phyloP scores from a whole-genome alignment of 2,888 invertebrate species.

The Drosophila putrida region DNA sequence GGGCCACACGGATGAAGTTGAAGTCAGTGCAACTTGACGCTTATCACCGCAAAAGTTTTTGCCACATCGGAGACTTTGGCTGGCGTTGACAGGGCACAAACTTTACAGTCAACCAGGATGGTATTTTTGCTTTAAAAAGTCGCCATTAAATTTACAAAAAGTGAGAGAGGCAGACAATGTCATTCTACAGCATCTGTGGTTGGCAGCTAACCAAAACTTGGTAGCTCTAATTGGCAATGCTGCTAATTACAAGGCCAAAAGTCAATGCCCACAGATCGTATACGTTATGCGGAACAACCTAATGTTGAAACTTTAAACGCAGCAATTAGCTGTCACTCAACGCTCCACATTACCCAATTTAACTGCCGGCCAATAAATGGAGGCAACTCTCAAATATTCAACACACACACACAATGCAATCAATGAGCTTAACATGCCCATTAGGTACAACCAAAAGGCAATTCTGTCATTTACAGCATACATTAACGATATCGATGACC shows the following conservation, averaged over 20 bases:
- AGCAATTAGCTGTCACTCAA: conserved; percentile 63
- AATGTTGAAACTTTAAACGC: conserved; percentile 30
- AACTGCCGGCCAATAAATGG: conserved; percentile 23
- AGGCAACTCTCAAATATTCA: conserved; percentile 16
- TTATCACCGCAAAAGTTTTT: conserved; percentile 74
- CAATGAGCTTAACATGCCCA: conserved; percentile 12
- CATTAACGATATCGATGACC: conserved; percentile 29
- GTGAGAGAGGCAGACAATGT: conserved; percentile 11
- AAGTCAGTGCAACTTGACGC: conserved; percentile 58
- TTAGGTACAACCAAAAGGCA: conserved; percentile 33
- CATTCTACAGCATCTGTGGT: conserved; percentile 20
- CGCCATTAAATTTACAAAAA: conserved; percentile 42
- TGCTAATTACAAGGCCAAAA: conserved; percentile 49
- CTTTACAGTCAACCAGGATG: conserved; percentile 46
- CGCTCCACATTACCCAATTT: conserved; percentile 58
- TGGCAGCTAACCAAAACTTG: conserved; percentile 20
- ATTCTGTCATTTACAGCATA: conserved; percentile 28
- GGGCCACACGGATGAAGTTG: conserved; percentile 31
- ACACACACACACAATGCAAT: conserved; percentile 29
- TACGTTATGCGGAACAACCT: conserved; percentile 23
- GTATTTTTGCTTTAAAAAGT: conserved; percentile 36
- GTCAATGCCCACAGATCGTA: conserved; percentile 12
- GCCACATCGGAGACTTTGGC: conserved; percentile 63
- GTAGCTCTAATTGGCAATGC: conserved; percentile 46
- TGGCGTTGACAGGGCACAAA: conserved; percentile 66